Percentiles rank a stretch among this genome's conserved stretches.
These are phyloP conservation scores for Lithophane socia DNA, from an alignment of 2,888 invertebrate species.

Conservation along the genomic window DNA sequence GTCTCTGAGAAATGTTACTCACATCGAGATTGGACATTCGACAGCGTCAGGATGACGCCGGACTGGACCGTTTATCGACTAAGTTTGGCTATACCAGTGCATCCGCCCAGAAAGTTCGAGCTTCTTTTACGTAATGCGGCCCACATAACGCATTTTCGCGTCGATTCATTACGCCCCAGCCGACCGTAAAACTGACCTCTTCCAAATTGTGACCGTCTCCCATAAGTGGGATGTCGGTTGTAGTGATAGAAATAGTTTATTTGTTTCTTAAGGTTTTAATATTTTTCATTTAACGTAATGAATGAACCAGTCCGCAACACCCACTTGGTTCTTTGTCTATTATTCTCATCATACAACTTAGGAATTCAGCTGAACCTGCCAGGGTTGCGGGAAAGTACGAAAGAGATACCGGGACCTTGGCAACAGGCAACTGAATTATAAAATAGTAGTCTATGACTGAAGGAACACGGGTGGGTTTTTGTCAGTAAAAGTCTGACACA, in stretches of 20 bases:
- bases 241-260: constrained; percentile 29
- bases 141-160: constrained; percentile 81
- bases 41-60: constrained; percentile 80
- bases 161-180: constrained; percentile 76
- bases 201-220: constrained; percentile 63
- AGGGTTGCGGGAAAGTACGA: too few species aligned
- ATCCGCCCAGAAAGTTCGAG: constrained; percentile 83
- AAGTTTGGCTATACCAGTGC: constrained; percentile 85
- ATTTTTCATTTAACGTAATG: constrained; percentile 8
- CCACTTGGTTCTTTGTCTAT: background rate
- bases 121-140: constrained; percentile 81
- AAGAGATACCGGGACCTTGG: too few species aligned
- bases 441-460: too few species aligned
- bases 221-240: constrained; percentile 53
- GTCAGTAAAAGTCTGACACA: too few species aligned
- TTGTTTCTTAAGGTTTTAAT: background rate
- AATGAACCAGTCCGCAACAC: background rate
- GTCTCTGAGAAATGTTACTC: constrained; percentile 69
- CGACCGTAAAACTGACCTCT: constrained; percentile 78
- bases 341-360: background rate
- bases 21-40: constrained; percentile 69
- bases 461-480: too few species aligned
- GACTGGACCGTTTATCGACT: constrained; percentile 77
- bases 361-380: background rate
- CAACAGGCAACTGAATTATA: too few species aligned